These are phyloP conservation scores for Parelbella ahira DNA, from an alignment of 2,888 invertebrate species.

Conservation along the genomic window DNA sequence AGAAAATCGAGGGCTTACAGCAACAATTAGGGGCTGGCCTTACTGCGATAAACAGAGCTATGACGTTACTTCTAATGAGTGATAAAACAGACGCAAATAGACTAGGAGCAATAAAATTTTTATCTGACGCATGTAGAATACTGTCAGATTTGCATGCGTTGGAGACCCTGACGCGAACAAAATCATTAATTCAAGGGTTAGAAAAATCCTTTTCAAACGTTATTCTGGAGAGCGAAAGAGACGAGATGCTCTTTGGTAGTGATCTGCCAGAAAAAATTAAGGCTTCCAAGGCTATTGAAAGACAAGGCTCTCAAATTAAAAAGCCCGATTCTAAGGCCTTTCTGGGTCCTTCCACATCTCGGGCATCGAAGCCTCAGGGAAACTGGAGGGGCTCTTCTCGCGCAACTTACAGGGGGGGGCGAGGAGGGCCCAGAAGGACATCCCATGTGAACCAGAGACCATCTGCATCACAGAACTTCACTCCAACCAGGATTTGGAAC, in stretches of 20 bases:
- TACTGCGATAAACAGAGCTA: conserved; percentile 21
- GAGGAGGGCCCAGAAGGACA: conserved; percentile 1
- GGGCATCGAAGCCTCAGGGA: not conserved
- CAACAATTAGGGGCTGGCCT: conserved; percentile 28
- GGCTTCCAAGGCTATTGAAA: conserved; percentile 22
- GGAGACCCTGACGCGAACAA: conserved; percentile 24
- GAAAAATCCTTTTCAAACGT: conserved; percentile 29
- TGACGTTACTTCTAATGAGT: conserved; percentile 8
- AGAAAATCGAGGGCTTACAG: conserved; percentile 19
- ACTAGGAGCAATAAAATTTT: conserved; percentile 20
- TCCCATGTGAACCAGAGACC: not conserved
- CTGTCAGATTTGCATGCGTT: conserved; percentile 24
- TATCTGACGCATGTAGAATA: conserved; percentile 24
- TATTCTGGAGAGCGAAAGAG: conserved; percentile 27
- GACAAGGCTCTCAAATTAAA: conserved; percentile 13
- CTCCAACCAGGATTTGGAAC: too few species aligned
- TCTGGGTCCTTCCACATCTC: not conserved
- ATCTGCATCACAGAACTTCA: too few species aligned
- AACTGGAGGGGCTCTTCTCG: not conserved
- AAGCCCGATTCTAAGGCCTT: not conserved
- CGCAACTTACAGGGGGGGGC: not conserved
- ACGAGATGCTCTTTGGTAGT: conserved; percentile 29
- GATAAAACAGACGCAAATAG: conserved; percentile 5
- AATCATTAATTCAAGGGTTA: conserved; percentile 25
- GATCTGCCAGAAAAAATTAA: conserved; percentile 28